These are phyloP conservation scores for Sceloporus tristichus DNA, from an alignment of 2,113 vertebrate genomes.

Conservation along the genomic window DNA sequence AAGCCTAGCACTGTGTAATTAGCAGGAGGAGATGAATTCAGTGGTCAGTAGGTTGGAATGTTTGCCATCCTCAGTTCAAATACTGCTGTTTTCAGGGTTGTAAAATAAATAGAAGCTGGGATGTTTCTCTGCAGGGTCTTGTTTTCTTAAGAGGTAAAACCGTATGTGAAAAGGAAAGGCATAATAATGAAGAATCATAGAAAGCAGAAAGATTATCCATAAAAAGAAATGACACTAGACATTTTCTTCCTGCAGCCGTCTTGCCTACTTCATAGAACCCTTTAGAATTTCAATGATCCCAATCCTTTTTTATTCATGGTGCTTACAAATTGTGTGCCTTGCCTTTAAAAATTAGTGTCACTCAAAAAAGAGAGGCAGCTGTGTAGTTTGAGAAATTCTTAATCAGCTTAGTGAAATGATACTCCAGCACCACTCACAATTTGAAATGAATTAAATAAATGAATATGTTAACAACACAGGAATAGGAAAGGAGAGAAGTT, in stretches of 20 bases:
- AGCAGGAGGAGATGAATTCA: slow-evolving; percentile 24
- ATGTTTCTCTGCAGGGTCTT: background rate
- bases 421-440: background rate
- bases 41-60: background rate
- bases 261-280: background rate
- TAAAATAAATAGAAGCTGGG: slow-evolving; percentile 22
- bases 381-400: slow-evolving; percentile 36
- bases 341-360: background rate
- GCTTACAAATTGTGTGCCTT: slow-evolving; percentile 9
- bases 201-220: background rate
- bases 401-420: slow-evolving; percentile 30
- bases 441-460: background rate
- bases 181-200: background rate
- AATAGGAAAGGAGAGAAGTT: slow-evolving; percentile 2
- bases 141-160: background rate
- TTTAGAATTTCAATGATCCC: background rate
- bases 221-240: slow-evolving; percentile 29
- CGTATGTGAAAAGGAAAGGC: background rate
- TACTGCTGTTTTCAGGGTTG: background rate
- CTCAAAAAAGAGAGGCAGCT: slow-evolving; percentile 19
- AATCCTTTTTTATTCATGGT: background rate
- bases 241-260: background rate
- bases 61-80: slow-evolving; percentile 41
- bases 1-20: slow-evolving; percentile 11
- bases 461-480: slow-evolving; percentile 7